Percentiles rank a stretch among this genome's conserved stretches.
phyloP scores from a whole-genome alignment of 2,888 invertebrate genomes.

The Scrobipalpa atriplicella region DNA sequence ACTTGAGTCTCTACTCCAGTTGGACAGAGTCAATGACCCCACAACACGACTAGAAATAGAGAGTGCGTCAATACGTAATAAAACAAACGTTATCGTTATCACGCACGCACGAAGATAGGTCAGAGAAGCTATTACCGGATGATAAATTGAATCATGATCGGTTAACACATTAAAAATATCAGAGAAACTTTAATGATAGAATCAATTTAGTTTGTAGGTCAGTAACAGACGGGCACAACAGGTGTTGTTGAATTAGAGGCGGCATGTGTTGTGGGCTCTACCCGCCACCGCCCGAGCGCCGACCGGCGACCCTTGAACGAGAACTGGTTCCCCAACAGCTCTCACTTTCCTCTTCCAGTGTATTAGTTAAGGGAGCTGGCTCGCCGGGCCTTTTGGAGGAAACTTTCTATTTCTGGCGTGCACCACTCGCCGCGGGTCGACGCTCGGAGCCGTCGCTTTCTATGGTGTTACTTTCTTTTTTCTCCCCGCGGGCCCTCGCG shows the following conservation, averaged over 20 bases:
- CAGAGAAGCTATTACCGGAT: slow-evolving; percentile 39
- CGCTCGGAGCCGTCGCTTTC: slow-evolving; percentile 75
- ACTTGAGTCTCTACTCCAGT: slow-evolving; percentile 56
- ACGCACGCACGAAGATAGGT: slow-evolving; percentile 22
- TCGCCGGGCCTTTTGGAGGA: slow-evolving; percentile 65
- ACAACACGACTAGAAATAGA: slow-evolving; percentile 33
- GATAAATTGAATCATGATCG: slow-evolving; percentile 48
- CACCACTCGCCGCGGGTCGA: slow-evolving; percentile 73
- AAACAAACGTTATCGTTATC: slow-evolving; percentile 21
- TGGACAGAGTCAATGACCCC: slow-evolving; percentile 66
- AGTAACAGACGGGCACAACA: slow-evolving; percentile 57
- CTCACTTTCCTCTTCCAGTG: slow-evolving; percentile 78
- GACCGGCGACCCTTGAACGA: slow-evolving; percentile 33
- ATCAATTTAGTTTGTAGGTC: slow-evolving; percentile 69
- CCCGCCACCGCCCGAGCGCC: slow-evolving; percentile 37
- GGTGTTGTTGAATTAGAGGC: slow-evolving; percentile 44
- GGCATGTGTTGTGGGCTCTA: slow-evolving; percentile 31
- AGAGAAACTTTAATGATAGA: slow-evolving; percentile 49
- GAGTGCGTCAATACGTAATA: slow-evolving; percentile 21
- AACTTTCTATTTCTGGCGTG: slow-evolving; percentile 81
- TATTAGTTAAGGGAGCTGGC: slow-evolving; percentile 76
- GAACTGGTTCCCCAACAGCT: slow-evolving; percentile 72
- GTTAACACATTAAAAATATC: slow-evolving; percentile 41
- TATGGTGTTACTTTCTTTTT: slow-evolving; percentile 80
- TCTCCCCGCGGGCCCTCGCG: slow-evolving; percentile 56